Conservation (phyloP, 2,797 vertebrate genomes). For the Urophycis tenuis region DNA sequence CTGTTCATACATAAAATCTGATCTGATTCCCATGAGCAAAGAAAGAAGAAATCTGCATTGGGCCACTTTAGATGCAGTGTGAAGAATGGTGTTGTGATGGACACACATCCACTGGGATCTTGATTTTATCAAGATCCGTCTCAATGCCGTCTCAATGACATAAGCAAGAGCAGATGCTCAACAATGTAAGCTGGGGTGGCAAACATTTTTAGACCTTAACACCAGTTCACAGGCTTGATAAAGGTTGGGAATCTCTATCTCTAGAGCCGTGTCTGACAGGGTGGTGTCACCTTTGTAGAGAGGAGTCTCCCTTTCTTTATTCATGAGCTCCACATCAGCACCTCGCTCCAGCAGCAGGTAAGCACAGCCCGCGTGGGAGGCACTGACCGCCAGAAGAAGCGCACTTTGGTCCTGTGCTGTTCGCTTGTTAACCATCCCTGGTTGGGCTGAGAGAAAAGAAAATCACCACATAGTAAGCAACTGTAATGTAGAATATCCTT, state of each 20-base stretch:
- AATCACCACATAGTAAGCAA: neutral
- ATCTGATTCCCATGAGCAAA: too few relatives aligned
- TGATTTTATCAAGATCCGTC: too few relatives aligned
- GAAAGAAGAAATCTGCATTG: too few relatives aligned
- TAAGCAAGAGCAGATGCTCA: too few relatives aligned
- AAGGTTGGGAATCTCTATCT: neutral
- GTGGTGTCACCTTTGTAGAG: conserved; percentile 1
- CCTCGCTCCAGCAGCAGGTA: conserved; percentile 1
- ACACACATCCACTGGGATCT: too few relatives aligned
- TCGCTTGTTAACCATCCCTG: neutral
- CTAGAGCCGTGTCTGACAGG: neutral
- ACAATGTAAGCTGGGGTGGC: too few relatives aligned
- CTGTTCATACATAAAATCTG: too few relatives aligned
- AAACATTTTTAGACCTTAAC: too few relatives aligned
- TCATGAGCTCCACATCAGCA: neutral
- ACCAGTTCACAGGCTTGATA: neutral
- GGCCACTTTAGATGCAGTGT: too few relatives aligned
- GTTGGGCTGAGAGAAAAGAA: neutral
- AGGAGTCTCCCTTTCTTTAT: neutral
- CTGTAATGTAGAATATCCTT: neutral
- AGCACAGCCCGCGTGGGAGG: neutral
- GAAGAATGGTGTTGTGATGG: too few relatives aligned
- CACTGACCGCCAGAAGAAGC: neutral
- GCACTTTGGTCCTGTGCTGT: neutral
- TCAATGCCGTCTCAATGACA: too few relatives aligned